phyloP scores from a whole-genome alignment of 2,888 invertebrate genomes.

The Hermaeophaga mercurialis region DNA sequence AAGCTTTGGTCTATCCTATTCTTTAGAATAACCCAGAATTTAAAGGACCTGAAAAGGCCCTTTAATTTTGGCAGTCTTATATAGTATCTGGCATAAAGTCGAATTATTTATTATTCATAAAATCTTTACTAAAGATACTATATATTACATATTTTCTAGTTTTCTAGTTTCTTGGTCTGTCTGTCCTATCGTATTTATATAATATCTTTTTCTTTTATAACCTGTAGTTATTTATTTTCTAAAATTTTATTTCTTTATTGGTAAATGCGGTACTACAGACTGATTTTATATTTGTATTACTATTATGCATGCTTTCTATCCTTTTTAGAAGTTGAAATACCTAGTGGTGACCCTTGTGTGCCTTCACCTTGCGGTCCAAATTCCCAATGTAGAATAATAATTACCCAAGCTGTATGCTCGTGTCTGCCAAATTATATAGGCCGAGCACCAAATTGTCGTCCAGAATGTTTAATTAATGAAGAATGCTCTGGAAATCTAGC shows the following conservation, averaged over 20 bases:
- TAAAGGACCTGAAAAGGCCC: too few relatives aligned
- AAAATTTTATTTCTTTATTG: too few relatives aligned
- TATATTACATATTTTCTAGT: neutral
- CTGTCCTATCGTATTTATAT: constrained; percentile 1
- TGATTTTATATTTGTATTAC: too few relatives aligned
- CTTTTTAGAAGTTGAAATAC: constrained; percentile 53
- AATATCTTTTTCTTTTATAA: too few relatives aligned
- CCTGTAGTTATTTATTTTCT: too few relatives aligned
- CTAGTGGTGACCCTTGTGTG: constrained; percentile 63
- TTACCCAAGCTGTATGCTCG: constrained; percentile 64
- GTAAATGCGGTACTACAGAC: too few relatives aligned
- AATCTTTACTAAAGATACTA: neutral
- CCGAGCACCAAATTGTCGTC: constrained; percentile 67
- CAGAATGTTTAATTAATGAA: constrained; percentile 72
- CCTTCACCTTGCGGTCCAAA: constrained; percentile 71
- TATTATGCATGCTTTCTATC: constrained; percentile 30
- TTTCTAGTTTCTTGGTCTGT: neutral
- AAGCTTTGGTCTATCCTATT: constrained; percentile 50
- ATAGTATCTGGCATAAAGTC: neutral
- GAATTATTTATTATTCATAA: neutral
- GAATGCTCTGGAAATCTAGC: constrained; percentile 78
- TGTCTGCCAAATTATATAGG: constrained; percentile 66
- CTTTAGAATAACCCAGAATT: neutral
- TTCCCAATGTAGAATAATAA: constrained; percentile 65
- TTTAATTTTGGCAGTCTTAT: neutral